Conservation (phyloP, 2,113 vertebrate species). For the Microcebus lehilahytsara region DNA sequence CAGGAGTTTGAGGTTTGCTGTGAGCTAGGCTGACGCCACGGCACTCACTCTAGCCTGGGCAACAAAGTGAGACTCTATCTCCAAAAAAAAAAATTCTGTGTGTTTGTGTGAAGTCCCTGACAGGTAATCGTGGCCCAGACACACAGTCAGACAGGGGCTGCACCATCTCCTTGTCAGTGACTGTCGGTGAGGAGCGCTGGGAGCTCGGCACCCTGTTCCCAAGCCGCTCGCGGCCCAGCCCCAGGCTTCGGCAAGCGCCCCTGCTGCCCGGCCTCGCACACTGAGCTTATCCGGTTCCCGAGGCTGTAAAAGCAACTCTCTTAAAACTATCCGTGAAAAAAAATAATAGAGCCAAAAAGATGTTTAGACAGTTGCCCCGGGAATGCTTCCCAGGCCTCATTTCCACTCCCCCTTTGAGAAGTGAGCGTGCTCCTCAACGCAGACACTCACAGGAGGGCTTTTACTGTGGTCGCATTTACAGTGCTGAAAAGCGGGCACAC, state of each 20-base stretch:
- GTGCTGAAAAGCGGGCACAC: accelerated
- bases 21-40: no score
- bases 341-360: background rate
- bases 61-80: no score
- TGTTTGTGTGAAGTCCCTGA: background rate
- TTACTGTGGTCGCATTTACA: accelerated
- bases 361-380: background rate
- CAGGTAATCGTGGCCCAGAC: accelerated
- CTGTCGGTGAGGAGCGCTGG: accelerated
- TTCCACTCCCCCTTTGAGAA: background rate
- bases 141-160: no score
- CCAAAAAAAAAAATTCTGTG: background rate
- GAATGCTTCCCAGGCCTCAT: accelerated
- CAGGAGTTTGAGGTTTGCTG: no score
- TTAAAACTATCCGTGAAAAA: background rate
- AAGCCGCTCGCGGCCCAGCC: accelerated
- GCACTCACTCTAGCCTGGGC: no score
- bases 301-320: background rate
- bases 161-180: background rate
- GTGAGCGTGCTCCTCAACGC: accelerated
- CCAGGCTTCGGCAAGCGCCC: accelerated
- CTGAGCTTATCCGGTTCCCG: background rate
- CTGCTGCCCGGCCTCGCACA: accelerated
- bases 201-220: no score
- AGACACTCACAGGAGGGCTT: background rate